These are phyloP conservation scores for Tiaroga cobitis DNA, from an alignment of 2,797 vertebrate species.

Conservation along the genomic window DNA sequence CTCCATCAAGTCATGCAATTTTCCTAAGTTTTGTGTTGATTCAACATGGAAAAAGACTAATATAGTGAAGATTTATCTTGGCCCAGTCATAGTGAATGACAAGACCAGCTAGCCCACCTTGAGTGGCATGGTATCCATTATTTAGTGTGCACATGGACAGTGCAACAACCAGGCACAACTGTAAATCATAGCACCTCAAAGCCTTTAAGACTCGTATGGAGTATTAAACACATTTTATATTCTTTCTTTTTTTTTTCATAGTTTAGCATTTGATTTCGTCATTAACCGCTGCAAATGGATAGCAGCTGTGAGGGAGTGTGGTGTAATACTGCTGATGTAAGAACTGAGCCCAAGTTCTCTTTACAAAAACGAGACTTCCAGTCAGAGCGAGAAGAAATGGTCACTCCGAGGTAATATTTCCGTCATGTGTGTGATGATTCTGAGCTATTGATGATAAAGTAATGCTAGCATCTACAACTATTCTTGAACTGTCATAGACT, in stretches of 20 bases:
- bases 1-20: conserved; percentile 35
- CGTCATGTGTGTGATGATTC: neutral
- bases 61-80: neutral
- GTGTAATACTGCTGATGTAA: conserved; percentile 50
- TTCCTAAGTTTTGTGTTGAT: conserved; percentile 16
- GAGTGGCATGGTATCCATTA: neutral
- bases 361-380: conserved; percentile 44
- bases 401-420: neutral
- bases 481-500: neutral
- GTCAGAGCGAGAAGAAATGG: neutral
- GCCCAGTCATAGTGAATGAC: conserved; percentile 18
- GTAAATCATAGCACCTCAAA: conserved; percentile 29
- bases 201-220: neutral
- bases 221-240: conserved; percentile 36
- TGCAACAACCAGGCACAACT: neutral
- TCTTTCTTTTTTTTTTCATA: neutral
- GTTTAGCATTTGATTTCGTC: conserved; percentile 34
- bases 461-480: neutral
- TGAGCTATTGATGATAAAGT: neutral
- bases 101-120: neutral
- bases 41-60: conserved; percentile 40
- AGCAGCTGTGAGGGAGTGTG: conserved; percentile 41
- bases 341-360: conserved; percentile 24
- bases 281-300: conserved; percentile 50
- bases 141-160: neutral